A percentile compares a stretch with the other conserved stretches of the same genome.
Conservation (phyloP, 1,140 invertebrate species). For the Chymomyza costata region DNA sequence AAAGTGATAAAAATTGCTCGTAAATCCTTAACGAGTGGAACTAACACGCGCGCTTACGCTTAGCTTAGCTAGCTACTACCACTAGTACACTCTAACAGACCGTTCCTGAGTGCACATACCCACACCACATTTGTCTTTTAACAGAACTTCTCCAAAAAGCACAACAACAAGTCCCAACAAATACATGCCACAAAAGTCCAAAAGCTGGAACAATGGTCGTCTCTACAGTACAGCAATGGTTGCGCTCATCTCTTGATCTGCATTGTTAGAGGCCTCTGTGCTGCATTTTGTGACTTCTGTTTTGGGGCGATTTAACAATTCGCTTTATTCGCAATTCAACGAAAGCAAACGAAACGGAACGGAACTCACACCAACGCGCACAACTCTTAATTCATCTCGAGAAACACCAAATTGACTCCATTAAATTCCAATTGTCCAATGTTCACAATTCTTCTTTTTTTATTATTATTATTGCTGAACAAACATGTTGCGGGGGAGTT, state of each 20-base stretch:
- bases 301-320: constrained; percentile 34
- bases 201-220: constrained; percentile 64
- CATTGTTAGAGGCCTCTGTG: constrained; percentile 53
- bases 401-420: constrained; percentile 69
- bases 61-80: constrained; percentile 4
- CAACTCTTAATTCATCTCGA: constrained; percentile 58
- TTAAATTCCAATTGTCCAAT: constrained; percentile 71
- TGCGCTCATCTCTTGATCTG: constrained; percentile 71
- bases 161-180: constrained; percentile 24
- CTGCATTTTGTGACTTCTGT: constrained; percentile 23
- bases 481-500: no score
- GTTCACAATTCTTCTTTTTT: no score
- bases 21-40: constrained; percentile 75
- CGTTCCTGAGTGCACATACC: neutral
- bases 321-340: neutral
- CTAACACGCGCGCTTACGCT: constrained; percentile 58
- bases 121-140: constrained; percentile 64
- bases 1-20: constrained; percentile 76
- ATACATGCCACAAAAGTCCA: constrained; percentile 27
- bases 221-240: constrained; percentile 47
- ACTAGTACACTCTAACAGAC: neutral
- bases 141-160: constrained; percentile 51
- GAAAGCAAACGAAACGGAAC: no score
- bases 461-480: no score
- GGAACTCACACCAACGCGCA: constrained; percentile 40